phyloP scores from a whole-genome alignment of 2,797 vertebrate species.

The Brachymystax lenok region DNA sequence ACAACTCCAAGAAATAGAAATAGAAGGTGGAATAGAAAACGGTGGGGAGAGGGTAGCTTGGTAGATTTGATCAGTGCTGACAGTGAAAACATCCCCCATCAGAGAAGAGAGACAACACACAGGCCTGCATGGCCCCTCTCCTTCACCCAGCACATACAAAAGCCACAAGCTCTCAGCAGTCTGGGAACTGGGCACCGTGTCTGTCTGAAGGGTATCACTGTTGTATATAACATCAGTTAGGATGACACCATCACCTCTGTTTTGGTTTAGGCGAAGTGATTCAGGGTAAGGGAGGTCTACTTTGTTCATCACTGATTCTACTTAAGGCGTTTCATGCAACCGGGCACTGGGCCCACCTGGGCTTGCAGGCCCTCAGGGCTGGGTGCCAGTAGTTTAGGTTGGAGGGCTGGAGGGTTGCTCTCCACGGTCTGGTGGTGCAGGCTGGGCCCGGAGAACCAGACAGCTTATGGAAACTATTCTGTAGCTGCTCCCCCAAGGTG shows the following conservation, averaged over 20 bases:
- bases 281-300: neutral
- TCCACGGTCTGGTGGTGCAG: slow-evolving; percentile 54
- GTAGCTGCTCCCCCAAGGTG: slow-evolving; percentile 41
- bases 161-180: too few relatives aligned
- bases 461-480: slow-evolving; percentile 55
- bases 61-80: neutral
- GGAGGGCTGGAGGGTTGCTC: neutral
- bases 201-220: too few relatives aligned
- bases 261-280: too few relatives aligned
- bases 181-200: too few relatives aligned
- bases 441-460: slow-evolving; percentile 52
- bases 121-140: neutral
- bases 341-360: slow-evolving; percentile 22
- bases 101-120: neutral
- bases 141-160: too few relatives aligned
- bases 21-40: neutral
- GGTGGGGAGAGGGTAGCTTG: neutral
- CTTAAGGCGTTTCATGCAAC: too few relatives aligned
- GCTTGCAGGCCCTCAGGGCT: neutral
- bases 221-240: too few relatives aligned
- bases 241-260: too few relatives aligned
- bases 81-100: neutral
- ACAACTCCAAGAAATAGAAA: neutral
- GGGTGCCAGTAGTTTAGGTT: slow-evolving; percentile 56
- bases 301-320: too few relatives aligned